phyloP scores from a whole-genome alignment of 2,113 vertebrate genomes.

The Cichladusa arquata region DNA sequence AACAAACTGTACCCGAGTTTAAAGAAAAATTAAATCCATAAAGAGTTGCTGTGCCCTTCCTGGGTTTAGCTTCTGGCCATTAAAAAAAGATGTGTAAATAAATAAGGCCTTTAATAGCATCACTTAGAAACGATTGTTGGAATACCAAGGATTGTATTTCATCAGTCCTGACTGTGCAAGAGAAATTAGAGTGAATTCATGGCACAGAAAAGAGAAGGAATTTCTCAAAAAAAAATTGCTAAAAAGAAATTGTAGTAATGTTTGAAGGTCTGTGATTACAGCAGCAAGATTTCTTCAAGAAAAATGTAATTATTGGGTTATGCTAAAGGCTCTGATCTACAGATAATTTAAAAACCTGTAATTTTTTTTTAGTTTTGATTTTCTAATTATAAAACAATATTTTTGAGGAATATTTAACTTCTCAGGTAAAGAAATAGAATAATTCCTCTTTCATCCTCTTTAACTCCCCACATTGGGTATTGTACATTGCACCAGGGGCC shows the following conservation, averaged over 20 bases:
- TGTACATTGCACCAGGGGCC: too few species aligned
- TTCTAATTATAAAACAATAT: neutral
- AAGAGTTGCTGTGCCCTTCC: neutral
- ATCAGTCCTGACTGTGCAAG: neutral
- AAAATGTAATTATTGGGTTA: neutral
- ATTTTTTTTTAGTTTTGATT: neutral
- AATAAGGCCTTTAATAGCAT: neutral
- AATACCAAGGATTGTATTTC: neutral
- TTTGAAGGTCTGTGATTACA: neutral
- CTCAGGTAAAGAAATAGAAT: neutral
- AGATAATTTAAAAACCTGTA: neutral
- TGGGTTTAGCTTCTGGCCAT: neutral
- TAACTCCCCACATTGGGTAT: rapidly evolving
- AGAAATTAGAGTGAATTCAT: neutral
- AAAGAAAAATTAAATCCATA: neutral
- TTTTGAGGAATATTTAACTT: neutral
- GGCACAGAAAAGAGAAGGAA: neutral
- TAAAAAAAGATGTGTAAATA: neutral
- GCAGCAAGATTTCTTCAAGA: neutral
- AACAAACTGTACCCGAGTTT: neutral
- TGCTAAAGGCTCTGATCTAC: neutral
- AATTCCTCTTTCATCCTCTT: neutral
- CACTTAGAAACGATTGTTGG: neutral
- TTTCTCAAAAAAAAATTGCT: neutral
- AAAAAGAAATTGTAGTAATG: neutral